A percentile compares a stretch with the other conserved stretches of the same genome.
These are phyloP conservation scores for Enteromius radiatus DNA, from an alignment of 2,797 vertebrate genomes.

Conservation along the genomic window DNA sequence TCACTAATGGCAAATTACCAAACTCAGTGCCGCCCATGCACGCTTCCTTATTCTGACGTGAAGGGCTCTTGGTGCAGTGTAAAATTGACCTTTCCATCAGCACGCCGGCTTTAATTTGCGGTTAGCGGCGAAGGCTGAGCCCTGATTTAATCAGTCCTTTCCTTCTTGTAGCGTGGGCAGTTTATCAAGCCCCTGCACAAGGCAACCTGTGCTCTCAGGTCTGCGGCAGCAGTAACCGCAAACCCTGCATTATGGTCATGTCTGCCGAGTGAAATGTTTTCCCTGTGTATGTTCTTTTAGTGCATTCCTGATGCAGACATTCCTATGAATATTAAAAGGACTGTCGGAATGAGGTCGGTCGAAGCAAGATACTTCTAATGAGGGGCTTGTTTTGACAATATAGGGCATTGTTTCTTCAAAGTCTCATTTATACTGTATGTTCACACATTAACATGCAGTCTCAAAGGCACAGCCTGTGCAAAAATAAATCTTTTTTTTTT, in stretches of 20 bases:
- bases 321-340: constrained; percentile 52
- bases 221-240: constrained; percentile 23
- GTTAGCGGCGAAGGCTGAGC: constrained; percentile 56
- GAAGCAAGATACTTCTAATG: constrained; percentile 40
- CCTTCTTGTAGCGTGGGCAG: constrained; percentile 53
- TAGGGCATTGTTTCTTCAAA: constrained; percentile 35
- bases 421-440: constrained; percentile 31
- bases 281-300: background rate
- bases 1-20: constrained; percentile 57
- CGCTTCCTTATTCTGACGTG: constrained; percentile 53
- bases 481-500: background rate
- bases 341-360: constrained; percentile 36
- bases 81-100: constrained; percentile 71
- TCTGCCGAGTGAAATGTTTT: constrained; percentile 30
- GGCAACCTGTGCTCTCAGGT: constrained; percentile 44
- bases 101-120: constrained; percentile 63
- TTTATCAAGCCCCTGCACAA: constrained; percentile 51
- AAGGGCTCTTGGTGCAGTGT: constrained; percentile 59
- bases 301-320: constrained; percentile 26
- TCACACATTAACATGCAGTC: background rate
- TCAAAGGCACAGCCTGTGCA: background rate
- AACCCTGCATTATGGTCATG: constrained; percentile 20
- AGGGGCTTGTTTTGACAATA: constrained; percentile 52
- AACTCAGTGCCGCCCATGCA: constrained; percentile 35
- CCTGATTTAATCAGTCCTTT: constrained; percentile 64